Percentiles rank a stretch among this genome's conserved stretches.
Conservation (phyloP, 2,113 vertebrate genomes). For the Petroica traversi region DNA sequence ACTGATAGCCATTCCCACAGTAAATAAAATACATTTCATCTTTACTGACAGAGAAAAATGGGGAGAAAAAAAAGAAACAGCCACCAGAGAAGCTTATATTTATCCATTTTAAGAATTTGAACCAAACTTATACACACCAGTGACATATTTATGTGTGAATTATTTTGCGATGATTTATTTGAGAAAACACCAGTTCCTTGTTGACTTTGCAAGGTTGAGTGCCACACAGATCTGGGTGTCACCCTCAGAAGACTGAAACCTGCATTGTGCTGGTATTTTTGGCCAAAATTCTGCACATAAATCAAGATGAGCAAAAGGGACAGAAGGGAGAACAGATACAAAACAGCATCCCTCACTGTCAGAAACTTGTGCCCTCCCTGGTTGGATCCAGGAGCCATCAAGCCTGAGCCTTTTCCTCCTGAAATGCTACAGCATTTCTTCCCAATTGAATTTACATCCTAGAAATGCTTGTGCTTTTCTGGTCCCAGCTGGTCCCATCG, state of each 20-base stretch:
- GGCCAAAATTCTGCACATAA: neutral
- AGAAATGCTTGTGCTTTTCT: neutral
- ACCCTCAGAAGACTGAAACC: neutral
- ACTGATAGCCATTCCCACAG: neutral
- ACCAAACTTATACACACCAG: neutral
- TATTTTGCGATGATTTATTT: neutral
- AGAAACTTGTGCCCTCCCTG: neutral
- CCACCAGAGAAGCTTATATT: neutral
- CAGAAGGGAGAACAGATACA: neutral
- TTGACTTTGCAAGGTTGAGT: neutral
- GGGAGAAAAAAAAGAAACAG: neutral
- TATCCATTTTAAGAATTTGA: neutral
- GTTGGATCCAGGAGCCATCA: neutral
- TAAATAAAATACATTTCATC: slow-evolving; percentile 11
- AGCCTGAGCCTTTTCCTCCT: neutral
- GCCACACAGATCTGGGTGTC: neutral
- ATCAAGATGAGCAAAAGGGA: neutral
- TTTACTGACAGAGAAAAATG: neutral
- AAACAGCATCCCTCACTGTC: neutral
- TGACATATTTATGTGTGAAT: neutral
- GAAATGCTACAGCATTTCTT: neutral
- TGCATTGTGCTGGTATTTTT: neutral
- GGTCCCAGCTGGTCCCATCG: neutral
- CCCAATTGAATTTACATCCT: neutral
- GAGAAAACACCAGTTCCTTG: neutral